Evolutionary conservation across 2,797 vertebrate species (phyloP).

Genomic region (Rallus crepitans): DNA sequence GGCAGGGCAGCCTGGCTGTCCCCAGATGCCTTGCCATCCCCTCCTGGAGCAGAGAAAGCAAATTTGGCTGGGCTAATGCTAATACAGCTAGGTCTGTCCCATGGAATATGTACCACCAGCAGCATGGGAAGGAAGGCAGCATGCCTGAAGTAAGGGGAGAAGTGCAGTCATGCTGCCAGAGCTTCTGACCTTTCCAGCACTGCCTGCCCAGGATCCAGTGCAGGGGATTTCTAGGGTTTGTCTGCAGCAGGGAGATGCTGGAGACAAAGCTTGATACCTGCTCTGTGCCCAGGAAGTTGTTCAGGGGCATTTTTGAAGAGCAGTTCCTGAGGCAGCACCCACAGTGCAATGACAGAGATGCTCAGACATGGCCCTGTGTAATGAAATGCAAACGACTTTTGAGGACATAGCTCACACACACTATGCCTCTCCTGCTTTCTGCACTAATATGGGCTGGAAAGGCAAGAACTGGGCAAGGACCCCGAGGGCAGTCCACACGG

Average conservation of each 20-base stretch:
- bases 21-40: not conserved
- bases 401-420: not conserved
- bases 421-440: not conserved
- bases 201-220: not conserved
- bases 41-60: not conserved
- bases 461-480: not conserved
- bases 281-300: not conserved
- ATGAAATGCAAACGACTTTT: not conserved
- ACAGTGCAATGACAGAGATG: rapidly evolving
- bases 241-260: not conserved
- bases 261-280: not conserved
- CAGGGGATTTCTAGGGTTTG: not conserved
- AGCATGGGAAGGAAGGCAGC: rapidly evolving
- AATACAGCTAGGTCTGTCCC: not conserved
- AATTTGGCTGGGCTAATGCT: not conserved
- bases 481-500: not conserved
- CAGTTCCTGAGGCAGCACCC: not conserved
- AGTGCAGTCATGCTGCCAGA: not conserved
- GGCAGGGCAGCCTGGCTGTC: not conserved
- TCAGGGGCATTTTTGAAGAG: not conserved
- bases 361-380: rapidly evolving
- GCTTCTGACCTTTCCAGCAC: not conserved
- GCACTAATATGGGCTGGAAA: conserved; percentile 7
- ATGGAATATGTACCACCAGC: not conserved
- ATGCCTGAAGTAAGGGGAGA: not conserved